phyloP scores from a whole-genome alignment of 2,888 invertebrate genomes.

The Bugulina stolonifera region DNA sequence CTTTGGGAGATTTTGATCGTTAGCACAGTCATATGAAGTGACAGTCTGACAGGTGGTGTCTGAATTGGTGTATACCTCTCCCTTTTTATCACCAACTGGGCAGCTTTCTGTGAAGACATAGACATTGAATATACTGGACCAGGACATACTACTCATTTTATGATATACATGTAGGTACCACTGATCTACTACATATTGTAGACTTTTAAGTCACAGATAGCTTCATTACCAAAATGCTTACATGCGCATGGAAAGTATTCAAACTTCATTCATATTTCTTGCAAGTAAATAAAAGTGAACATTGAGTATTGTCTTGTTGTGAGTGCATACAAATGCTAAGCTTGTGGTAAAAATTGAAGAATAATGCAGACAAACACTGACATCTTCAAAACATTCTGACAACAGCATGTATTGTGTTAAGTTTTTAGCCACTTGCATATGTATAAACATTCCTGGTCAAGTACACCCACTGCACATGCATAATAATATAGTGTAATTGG shows the following conservation, averaged over 20 bases:
- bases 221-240: not conserved
- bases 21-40: not conserved
- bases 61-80: not conserved
- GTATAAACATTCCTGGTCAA: too few species aligned
- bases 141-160: not conserved
- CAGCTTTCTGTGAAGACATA: not conserved
- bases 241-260: not conserved
- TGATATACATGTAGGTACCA: not conserved
- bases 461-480: too few species aligned
- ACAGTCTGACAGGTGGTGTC: not conserved
- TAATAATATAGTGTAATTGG: too few species aligned
- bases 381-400: too few species aligned
- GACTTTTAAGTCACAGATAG: not conserved
- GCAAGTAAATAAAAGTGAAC: too few species aligned
- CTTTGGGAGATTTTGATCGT: not conserved
- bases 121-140: not conserved
- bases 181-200: not conserved
- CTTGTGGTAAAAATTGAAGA: too few species aligned
- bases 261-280: not conserved
- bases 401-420: too few species aligned
- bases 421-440: too few species aligned
- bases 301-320: too few species aligned
- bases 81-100: not conserved
- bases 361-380: too few species aligned
- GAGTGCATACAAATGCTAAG: too few species aligned